A percentile compares a stretch with the other conserved stretches of the same genome.
phyloP scores from a whole-genome alignment of 1,140 invertebrate species.

The Scaptomyza montana region DNA sequence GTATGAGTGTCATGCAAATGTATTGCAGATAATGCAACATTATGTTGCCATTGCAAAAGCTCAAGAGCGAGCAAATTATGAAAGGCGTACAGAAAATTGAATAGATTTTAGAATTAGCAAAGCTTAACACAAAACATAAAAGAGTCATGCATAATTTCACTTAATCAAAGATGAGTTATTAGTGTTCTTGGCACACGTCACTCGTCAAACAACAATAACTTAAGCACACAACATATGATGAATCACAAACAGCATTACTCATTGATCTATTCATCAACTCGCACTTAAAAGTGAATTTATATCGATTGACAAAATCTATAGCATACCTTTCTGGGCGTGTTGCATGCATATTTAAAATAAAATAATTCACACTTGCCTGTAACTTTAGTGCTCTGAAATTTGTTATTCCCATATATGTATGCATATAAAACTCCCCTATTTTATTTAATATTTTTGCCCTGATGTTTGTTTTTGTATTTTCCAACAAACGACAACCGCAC shows the following conservation, averaged over 20 bases:
- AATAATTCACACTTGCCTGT: not conserved
- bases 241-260: too few relatives aligned
- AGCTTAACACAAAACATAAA: not conserved
- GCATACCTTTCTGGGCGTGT: not conserved
- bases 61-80: conserved; percentile 46
- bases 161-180: not conserved
- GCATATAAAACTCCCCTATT: conserved; percentile 10
- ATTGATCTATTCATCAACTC: too few relatives aligned
- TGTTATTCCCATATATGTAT: conserved; percentile 7
- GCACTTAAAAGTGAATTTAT: too few relatives aligned
- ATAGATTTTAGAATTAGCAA: conserved; percentile 5
- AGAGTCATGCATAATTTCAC: not conserved
- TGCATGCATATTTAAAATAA: conserved; percentile 3
- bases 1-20: conserved; percentile 73
- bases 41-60: conserved; percentile 38
- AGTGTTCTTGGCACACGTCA: too few relatives aligned
- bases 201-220: not conserved
- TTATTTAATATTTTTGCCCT: conserved; percentile 17
- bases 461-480: conserved; percentile 30
- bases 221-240: too few relatives aligned
- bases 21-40: conserved; percentile 61
- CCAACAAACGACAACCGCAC: conserved; percentile 53
- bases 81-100: conserved; percentile 18
- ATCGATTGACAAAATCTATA: not conserved
- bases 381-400: not conserved